Evolutionary conservation across 1,140 invertebrate genomes (phyloP).

Genomic region (Sycophila sp.): DNA sequence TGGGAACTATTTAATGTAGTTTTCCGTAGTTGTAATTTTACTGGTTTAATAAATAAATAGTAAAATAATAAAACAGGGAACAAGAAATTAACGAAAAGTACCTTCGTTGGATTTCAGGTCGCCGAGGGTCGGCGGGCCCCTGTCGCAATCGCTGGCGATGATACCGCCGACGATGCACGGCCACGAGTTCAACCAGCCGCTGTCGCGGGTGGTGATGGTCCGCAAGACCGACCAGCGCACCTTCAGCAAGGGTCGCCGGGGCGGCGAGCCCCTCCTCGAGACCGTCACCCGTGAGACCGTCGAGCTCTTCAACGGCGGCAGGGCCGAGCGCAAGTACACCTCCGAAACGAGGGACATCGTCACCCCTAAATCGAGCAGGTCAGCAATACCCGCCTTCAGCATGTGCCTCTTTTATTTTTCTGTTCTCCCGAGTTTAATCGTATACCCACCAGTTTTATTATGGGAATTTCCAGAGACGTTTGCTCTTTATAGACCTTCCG

Average conservation of each 20-base stretch:
- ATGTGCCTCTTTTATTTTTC: too few relatives aligned
- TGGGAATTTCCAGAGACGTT: too few relatives aligned
- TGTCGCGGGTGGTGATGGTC: conserved; percentile 72
- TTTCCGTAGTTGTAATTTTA: too few relatives aligned
- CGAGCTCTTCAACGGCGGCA: conserved; percentile 69
- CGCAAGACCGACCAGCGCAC: conserved; percentile 73
- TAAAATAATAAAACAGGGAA: too few relatives aligned
- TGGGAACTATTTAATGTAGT: too few relatives aligned
- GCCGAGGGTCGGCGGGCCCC: conserved; percentile 62
- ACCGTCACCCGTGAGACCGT: conserved; percentile 72
- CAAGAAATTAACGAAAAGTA: too few relatives aligned
- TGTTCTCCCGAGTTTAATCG: too few relatives aligned
- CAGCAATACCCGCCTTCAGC: conserved; percentile 23
- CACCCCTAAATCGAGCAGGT: conserved; percentile 64
- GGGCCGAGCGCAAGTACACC: conserved; percentile 70
- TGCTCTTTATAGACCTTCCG: too few relatives aligned
- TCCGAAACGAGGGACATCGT: conserved; percentile 69
- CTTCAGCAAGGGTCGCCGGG: conserved; percentile 63
- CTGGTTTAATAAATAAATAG: too few relatives aligned
- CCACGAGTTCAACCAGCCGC: conserved; percentile 68
- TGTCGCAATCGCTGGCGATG: conserved; percentile 63
- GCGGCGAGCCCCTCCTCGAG: conserved; percentile 66
- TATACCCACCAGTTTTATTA: too few relatives aligned
- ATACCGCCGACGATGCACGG: conserved; percentile 69
- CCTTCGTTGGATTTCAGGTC: conserved; percentile 51